These are phyloP conservation scores for Jordanella pulchra DNA, from an alignment of 2,797 vertebrate species.

Conservation along the genomic window DNA sequence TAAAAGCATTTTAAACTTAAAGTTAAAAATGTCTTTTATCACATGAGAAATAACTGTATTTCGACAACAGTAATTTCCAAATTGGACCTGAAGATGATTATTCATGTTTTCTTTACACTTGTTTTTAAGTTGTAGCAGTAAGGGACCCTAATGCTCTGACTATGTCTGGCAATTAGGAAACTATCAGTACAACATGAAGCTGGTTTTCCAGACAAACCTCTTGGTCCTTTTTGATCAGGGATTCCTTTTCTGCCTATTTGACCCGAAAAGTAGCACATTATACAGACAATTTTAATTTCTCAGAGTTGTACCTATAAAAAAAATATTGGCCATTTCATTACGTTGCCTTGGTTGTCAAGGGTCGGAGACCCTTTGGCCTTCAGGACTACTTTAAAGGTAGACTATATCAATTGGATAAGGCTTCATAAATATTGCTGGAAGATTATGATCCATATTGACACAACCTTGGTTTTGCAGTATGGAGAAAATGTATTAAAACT, in stretches of 20 bases:
- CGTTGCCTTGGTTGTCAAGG: not conserved
- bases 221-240: slow-evolving; percentile 83
- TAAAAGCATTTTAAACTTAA: too few relatives aligned
- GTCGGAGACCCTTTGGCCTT: not conserved
- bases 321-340: not conserved
- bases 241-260: slow-evolving; percentile 78
- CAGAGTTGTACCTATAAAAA: not conserved
- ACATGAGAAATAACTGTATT: too few relatives aligned
- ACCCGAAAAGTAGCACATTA: slow-evolving; percentile 69
- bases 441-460: too few relatives aligned
- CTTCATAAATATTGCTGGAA: not conserved
- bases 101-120: too few relatives aligned
- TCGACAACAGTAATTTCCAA: too few relatives aligned
- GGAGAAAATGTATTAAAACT: too few relatives aligned
- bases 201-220: slow-evolving; percentile 73
- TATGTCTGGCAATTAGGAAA: slow-evolving; percentile 91
- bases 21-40: too few relatives aligned
- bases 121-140: too few relatives aligned
- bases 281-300: not conserved
- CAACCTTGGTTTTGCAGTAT: too few relatives aligned
- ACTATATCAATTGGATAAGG: too few relatives aligned
- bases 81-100: too few relatives aligned
- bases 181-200: slow-evolving; percentile 71
- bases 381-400: not conserved
- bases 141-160: slow-evolving; percentile 84